phyloP scores from a whole-genome alignment of 2,797 vertebrate genomes.

The Hylomyscus alleni region DNA sequence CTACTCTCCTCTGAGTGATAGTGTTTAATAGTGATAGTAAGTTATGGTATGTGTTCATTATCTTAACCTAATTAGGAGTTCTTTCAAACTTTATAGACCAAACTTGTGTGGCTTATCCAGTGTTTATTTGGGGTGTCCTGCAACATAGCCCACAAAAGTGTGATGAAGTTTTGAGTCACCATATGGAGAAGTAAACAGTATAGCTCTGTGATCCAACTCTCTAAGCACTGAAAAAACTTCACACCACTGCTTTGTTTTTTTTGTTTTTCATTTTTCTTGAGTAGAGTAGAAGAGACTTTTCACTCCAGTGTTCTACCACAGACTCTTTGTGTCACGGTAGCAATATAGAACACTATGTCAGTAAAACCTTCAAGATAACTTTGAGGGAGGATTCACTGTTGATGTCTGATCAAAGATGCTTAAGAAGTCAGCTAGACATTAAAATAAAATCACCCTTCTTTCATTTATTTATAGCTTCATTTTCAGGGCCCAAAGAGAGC shows the following conservation, averaged over 20 bases:
- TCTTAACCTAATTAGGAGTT: not conserved
- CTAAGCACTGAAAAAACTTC: not conserved
- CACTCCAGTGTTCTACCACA: not conserved
- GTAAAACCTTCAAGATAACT: not conserved
- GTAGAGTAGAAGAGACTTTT: not conserved
- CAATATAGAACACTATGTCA: not conserved
- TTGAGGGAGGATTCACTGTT: not conserved
- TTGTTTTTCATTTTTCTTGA: not conserved
- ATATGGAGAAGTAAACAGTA: not conserved
- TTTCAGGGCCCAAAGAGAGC: constrained; percentile 44
- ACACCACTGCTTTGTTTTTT: not conserved
- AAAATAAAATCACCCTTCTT: constrained; percentile 39
- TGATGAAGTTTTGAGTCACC: constrained; percentile 21
- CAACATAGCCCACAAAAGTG: not conserved
- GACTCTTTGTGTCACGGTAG: not conserved
- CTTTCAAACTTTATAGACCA: not conserved
- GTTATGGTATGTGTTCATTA: constrained; percentile 10
- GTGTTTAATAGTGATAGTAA: not conserved
- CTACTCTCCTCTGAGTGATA: constrained; percentile 21
- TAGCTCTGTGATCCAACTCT: not conserved
- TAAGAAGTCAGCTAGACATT: constrained; percentile 23
- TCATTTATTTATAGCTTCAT: constrained; percentile 54
- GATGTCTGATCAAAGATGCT: constrained; percentile 30
- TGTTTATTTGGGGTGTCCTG: not conserved
- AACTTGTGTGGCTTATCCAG: not conserved